A percentile compares a stretch with the other conserved stretches of the same genome.
phyloP scores from a whole-genome alignment of 2,113 vertebrate genomes.

The Dasyurus viverrinus region DNA sequence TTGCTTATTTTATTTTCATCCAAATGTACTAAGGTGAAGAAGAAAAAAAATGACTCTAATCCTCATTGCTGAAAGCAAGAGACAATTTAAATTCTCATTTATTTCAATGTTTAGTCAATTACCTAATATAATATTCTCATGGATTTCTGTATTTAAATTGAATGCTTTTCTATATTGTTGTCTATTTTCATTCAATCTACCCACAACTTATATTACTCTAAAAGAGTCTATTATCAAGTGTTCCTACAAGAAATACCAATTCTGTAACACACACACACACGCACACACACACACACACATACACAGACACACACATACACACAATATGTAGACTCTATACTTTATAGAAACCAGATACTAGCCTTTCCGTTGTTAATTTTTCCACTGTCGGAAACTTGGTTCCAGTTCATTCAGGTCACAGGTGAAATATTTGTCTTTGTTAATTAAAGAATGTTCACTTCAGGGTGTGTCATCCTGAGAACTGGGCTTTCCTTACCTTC shows the following conservation, averaged over 20 bases:
- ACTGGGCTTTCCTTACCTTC: constrained; percentile 49
- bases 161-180: background rate
- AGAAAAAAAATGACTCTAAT: background rate
- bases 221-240: background rate
- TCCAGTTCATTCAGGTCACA: constrained; percentile 40
- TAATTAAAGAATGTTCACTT: constrained; percentile 57
- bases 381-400: constrained; percentile 39
- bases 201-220: background rate
- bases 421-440: constrained; percentile 66
- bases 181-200: background rate
- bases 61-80: background rate
- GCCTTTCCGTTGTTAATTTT: constrained; percentile 39
- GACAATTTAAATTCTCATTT: background rate
- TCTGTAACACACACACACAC: background rate
- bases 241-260: background rate
- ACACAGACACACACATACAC: background rate
- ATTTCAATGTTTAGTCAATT: background rate
- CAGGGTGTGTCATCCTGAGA: constrained; percentile 62
- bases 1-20: background rate
- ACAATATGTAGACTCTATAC: background rate
- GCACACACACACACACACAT: background rate
- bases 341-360: constrained; percentile 31
- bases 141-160: background rate
- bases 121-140: background rate
- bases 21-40: constrained; percentile 15